Percentiles rank a stretch among this genome's conserved stretches.
Evolutionary conservation across 2,888 invertebrate genomes (phyloP).

Genomic region (Catocala fraxini): DNA sequence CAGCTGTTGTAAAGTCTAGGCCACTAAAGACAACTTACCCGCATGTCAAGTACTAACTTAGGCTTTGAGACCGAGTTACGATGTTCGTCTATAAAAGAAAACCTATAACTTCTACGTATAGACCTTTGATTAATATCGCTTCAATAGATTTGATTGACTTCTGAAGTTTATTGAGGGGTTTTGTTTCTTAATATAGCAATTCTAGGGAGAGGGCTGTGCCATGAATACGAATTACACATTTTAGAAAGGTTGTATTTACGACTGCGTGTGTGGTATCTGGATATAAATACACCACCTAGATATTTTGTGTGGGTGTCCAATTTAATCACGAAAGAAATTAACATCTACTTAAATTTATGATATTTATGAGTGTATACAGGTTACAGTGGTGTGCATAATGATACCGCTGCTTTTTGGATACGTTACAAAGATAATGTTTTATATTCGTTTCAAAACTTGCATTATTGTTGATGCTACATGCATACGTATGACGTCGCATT

Average conservation of each 20-base stretch:
- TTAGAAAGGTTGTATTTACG: neutral
- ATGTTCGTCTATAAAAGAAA: slow-evolving; percentile 21
- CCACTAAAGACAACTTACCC: slow-evolving; percentile 45
- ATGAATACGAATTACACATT: neutral
- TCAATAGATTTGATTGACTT: slow-evolving; percentile 1
- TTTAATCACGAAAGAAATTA: slow-evolving; percentile 13
- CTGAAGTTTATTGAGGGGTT: neutral
- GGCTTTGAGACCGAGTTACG: slow-evolving; percentile 19
- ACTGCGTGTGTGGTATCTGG: neutral
- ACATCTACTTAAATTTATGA: slow-evolving; percentile 3
- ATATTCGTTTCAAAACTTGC: no score
- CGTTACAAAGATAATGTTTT: no score
- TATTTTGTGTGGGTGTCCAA: slow-evolving; percentile 11
- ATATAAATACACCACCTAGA: slow-evolving; percentile 9
- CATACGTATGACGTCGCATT: no score
- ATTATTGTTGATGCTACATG: no score
- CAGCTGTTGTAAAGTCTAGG: slow-evolving; percentile 31
- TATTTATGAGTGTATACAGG: slow-evolving; percentile 1
- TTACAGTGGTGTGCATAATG: neutral
- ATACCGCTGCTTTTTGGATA: no score
- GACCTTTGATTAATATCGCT: neutral
- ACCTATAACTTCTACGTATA: slow-evolving; percentile 6
- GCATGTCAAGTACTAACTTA: slow-evolving; percentile 38
- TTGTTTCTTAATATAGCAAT: neutral
- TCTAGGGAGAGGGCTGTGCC: neutral